Base-by-base conservation (phyloP, 2,797 vertebrate species). In the Gallirallus australis region DNA sequence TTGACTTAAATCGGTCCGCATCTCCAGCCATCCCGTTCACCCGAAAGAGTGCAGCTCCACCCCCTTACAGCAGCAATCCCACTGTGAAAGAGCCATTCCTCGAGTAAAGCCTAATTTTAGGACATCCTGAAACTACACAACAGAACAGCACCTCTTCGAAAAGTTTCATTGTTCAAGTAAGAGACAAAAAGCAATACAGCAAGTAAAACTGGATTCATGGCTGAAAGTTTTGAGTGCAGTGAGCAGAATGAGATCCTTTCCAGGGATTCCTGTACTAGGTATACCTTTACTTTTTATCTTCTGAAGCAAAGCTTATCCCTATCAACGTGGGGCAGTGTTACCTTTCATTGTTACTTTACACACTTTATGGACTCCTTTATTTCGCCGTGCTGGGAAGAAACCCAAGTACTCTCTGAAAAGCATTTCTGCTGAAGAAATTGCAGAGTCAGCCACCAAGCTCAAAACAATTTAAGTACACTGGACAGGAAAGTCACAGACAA, bases 381-480 rank as follows among this genome's bases (percentile, higher is more conserved):
- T 89, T 91, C 52, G 54, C 52, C n/a, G 72, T 91, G 84, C 66
- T 48, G 21, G 27, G 72, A 92, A 91, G 39, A 88, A 89, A 85
- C 7, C 21, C 33, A 52, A 25, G 11, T 65, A 78, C 75, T 82
- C 69, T 89, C 72, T 52, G 35, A 69, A 54, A 91, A 47, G 1
- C 65, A 80, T 30, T 93, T 95, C 87, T 94, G 86, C 53, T 42
- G 47, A 76, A 90, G 52, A 91, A 94, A 90, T 1, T 86, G 73
- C 73, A 73, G 59, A 78, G 66, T 93, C 78, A 84, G 86, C 50
- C 85, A 89, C 75, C 63, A 79, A 83, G 80, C 77, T 90, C 53
- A 35, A 60, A 95, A 66, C 63, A 77, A 47, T 82, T 85, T 92
- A 94, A 85, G 77, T 91, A 79, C 73, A 82, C 48, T 31, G 71